phyloP scores from a whole-genome alignment of 2,113 vertebrate species.

The Stigmatopora argus region DNA sequence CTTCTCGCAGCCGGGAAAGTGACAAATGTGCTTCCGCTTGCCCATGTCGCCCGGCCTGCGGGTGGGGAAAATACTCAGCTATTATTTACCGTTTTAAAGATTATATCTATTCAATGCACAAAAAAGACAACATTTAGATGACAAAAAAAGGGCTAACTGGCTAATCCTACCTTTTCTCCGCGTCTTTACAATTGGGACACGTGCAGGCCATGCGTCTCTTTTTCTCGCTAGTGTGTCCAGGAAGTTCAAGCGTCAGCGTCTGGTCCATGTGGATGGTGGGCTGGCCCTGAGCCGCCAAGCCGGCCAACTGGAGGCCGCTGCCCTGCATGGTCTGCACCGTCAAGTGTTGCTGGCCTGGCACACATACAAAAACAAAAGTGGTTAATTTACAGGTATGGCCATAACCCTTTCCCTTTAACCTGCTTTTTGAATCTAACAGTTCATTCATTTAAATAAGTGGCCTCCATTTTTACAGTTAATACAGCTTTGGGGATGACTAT shows the following conservation, averaged over 20 bases:
- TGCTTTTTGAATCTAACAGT: too few species aligned
- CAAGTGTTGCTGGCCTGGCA: conserved; percentile 89
- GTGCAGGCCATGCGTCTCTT: conserved; percentile 93
- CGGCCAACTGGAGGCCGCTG: conserved; percentile 83
- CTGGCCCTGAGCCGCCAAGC: conserved; percentile 72
- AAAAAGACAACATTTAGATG: too few species aligned
- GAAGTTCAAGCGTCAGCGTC: conserved; percentile 80
- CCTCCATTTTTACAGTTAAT: too few species aligned
- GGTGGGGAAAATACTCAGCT: neutral
- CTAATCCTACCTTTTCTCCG: conserved; percentile 82
- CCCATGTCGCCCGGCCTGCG: conserved; percentile 84
- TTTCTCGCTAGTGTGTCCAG: conserved; percentile 82
- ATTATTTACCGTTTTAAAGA: too few species aligned
- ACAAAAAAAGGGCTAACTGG: too few species aligned
- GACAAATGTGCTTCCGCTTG: conserved; percentile 95
- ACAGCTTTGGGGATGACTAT: too few species aligned
- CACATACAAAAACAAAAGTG: neutral
- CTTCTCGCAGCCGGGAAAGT: conserved; percentile 89
- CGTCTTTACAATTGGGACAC: conserved; percentile 97
- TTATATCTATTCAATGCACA: too few species aligned
- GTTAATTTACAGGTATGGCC: too few species aligned
- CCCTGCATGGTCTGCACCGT: conserved; percentile 88
- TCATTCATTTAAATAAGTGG: too few species aligned
- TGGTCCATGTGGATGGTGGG: conserved; percentile 87
- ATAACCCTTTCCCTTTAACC: too few species aligned